Base-by-base conservation (phyloP, 92 coral and sea anemone genomes). In the Diadumene lineata region DNA sequence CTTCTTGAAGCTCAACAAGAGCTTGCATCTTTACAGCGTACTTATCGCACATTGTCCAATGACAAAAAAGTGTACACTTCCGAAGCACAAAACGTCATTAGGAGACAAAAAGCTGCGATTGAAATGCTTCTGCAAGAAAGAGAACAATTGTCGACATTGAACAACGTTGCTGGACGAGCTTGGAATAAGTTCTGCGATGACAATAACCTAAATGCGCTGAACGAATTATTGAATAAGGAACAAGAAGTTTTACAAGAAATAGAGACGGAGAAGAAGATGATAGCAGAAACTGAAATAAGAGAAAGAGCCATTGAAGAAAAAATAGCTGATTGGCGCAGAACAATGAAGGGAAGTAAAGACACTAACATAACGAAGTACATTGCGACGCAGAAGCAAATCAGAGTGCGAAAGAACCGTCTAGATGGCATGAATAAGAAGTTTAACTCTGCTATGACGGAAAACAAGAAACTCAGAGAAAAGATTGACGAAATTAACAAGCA, bases 1-100 rank as follows among this genome's bases (percentile, higher is more conserved):
- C 97, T 78, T 70, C 88, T 88, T 7, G 98, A 96, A 58, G 88
- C 90, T 17, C 96, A 92, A 53, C 93, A 88, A 55, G 99, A 96
- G 22, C 82, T 96, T 26, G 86, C 90, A 19, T 74, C 78, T 43
- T 76, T 96, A 19, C 97, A 89, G 43, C 86, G 93, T 16, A 91
- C 88, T 67, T 88, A 92, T 56, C 89, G 96, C 68, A 86, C 84
- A 70, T 76, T 96, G 93, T 83, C 85, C 75, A 89, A 89, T 62
- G 97, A 89, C 72, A 89, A 83, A 66, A 92, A 82, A 56, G 72
- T 74, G 55, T 92, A 92, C 86, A 87, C 92, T 11, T 92, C 88
- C 51, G 96, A 96, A 66, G 79, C 94, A 21, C 89, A 96, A 67
- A 91, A 96, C 64, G 84, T 90, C 30, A 50, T 96, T 33, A 87